Evolutionary conservation across 1,140 invertebrate genomes (phyloP), one percentile per base, ranked within the genome.

Genomic region (Phocides pigmalion): DNA sequence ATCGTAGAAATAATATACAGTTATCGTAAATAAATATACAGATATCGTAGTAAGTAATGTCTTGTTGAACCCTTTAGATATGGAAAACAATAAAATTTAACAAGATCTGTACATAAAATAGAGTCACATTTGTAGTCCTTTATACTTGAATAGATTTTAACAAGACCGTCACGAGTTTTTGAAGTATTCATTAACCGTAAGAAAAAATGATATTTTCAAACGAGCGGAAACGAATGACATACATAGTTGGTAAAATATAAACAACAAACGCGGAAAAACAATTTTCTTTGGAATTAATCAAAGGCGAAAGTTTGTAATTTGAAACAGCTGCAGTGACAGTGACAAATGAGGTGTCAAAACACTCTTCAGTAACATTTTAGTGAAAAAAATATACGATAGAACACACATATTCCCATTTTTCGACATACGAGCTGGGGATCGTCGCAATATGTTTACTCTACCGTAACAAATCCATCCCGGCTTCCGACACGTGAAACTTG

Each of bases 271-370:
- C 5, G 22, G 41, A 46, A 58, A 15, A 47, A 28, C 54, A 59
- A 46, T 59, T 47, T 61, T 49, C 58, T 49, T 49, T 61, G 16
- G 32, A 61, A 61, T 61, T 61, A 61, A 61, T 61, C 58, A 39
- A 49, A 32, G 42, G 44, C 56, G 3, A 61, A 61, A 61, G 16
- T 61, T 61, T 47, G 58, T 61, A 54, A 54, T 49, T 49, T 47
- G 16, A 39, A 61, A 61, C 58, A 49, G 58, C 58, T 61, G 58
- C 44, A 61, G 17, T 35, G 58, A 61, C 58, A 61, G 35, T 61
- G 58, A 49, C 22, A 61, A 61, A 61, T 61, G 58, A 61, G 44
- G 32, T 61, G 58, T 49, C 44, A 61, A 49, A 61, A 49, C 14
- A 61, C 12, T 25, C 35, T 61, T 49, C n/a, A 25, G 12, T 47